phyloP scores from a whole-genome alignment of 2,888 invertebrate genomes.

The Aquatica leii region DNA sequence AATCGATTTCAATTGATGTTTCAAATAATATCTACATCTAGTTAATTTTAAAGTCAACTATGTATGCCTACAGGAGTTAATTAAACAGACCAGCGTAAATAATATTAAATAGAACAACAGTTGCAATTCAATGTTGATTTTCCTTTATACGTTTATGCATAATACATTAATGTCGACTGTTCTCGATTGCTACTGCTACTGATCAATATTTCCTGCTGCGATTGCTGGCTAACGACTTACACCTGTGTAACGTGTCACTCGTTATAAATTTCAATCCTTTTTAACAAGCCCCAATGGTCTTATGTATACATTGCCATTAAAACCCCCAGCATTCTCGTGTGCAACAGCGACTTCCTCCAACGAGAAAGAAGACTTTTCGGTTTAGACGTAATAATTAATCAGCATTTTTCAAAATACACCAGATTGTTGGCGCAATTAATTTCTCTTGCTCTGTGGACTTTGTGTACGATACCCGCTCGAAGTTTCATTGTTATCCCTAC shows the following conservation, averaged over 20 bases:
- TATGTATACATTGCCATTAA: conserved; percentile 24
- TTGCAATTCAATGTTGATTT: conserved; percentile 14
- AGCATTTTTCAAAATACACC: conserved; percentile 38
- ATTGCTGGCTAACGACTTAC: conserved; percentile 34
- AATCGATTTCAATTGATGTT: conserved; percentile 14
- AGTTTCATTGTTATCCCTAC: conserved; percentile 40
- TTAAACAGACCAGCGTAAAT: conserved; percentile 20
- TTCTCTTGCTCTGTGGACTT: conserved; percentile 37
- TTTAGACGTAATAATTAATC: conserved; percentile 37
- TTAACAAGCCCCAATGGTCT: conserved; percentile 32
- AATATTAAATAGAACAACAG: conserved; percentile 18
- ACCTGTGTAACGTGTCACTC: conserved; percentile 33
- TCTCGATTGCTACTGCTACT: conserved; percentile 20
- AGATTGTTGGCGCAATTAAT: conserved; percentile 41
- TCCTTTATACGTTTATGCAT: conserved; percentile 27
- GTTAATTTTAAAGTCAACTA: conserved; percentile 13
- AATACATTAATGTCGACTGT: conserved; percentile 31
- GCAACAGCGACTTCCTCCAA: too few species aligned
- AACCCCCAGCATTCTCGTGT: too few species aligned
- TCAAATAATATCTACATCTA: background rate
- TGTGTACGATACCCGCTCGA: conserved; percentile 38
- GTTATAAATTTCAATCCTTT: conserved; percentile 28
- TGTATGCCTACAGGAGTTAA: conserved; percentile 18
- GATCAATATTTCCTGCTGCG: conserved; percentile 35
- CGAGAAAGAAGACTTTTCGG: too few species aligned